These are phyloP conservation scores for Leptopilina boulardi DNA, from an alignment of 1,140 invertebrate genomes.

Conservation along the genomic window DNA sequence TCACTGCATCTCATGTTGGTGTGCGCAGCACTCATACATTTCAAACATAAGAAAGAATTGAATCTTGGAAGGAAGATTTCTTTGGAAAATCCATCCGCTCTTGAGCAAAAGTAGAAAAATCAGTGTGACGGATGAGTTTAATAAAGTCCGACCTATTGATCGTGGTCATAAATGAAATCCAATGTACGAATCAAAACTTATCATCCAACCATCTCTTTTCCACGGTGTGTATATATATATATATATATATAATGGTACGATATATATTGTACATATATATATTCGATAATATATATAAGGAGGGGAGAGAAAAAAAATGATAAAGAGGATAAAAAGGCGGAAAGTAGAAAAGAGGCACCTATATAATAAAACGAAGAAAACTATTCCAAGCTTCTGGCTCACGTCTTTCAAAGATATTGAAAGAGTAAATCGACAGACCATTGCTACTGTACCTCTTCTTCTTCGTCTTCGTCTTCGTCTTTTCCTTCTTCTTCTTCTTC, in stretches of 20 bases:
- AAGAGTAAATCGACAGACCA: conserved; percentile 50
- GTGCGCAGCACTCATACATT: neutral
- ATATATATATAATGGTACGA: neutral
- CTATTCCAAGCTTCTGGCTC: conserved; percentile 41
- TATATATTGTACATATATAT: neutral
- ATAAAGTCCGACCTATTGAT: conserved; percentile 28
- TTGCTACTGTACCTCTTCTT: conserved; percentile 41
- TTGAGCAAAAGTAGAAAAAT: conserved; percentile 7
- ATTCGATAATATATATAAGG: conserved; percentile 2
- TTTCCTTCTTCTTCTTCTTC: too few species aligned
- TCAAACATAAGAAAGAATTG: neutral
- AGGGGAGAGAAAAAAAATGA: neutral
- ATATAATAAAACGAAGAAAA: conserved; percentile 42
- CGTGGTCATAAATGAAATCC: conserved; percentile 30
- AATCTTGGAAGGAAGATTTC: conserved; percentile 1
- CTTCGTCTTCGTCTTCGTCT: neutral
- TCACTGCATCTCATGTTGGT: neutral
- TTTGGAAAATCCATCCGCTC: neutral
- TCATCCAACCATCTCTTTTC: neutral
- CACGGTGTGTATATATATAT: neutral
- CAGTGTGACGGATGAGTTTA: conserved; percentile 24
- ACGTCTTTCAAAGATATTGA: conserved; percentile 52
- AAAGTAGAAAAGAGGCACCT: conserved; percentile 38
- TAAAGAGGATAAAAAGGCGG: conserved; percentile 43
- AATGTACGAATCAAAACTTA: conserved; percentile 26